Conservation (phyloP, 2,113 vertebrate genomes). For the Polypterus bichir region DNA sequence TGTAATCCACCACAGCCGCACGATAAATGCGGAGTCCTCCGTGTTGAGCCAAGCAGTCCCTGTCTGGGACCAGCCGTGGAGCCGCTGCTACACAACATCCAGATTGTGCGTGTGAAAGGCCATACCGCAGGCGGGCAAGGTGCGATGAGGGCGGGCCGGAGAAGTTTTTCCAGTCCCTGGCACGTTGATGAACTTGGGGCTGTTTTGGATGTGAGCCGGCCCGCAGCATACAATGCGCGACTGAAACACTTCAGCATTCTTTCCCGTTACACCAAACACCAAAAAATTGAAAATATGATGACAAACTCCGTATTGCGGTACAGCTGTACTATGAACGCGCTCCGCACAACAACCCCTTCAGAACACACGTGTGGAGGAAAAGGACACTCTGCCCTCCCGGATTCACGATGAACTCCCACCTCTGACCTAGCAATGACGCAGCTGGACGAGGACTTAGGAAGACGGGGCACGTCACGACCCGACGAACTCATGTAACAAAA, state of each 20-base stretch:
- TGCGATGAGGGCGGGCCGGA: conserved; percentile 27
- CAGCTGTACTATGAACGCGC: neutral
- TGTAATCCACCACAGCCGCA: conserved; percentile 75
- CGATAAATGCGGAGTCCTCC: conserved; percentile 38
- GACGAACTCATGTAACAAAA: too few relatives aligned
- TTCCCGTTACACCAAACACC: neutral
- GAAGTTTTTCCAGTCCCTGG: conserved; percentile 28
- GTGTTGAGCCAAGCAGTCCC: conserved; percentile 39
- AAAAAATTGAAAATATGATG: neutral
- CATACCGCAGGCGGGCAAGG: conserved; percentile 30
- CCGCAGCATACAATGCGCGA: conserved; percentile 36
- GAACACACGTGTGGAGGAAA: conserved; percentile 43
- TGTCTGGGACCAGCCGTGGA: conserved; percentile 35
- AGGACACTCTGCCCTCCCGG: conserved; percentile 55
- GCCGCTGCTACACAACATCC: conserved; percentile 43
- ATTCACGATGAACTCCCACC: conserved; percentile 24
- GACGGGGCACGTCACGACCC: neutral
- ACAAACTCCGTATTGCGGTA: neutral
- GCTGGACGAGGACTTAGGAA: neutral
- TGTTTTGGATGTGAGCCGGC: conserved; percentile 31
- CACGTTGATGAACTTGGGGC: conserved; percentile 20
- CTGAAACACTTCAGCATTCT: conserved; percentile 47
- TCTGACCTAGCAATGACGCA: conserved; percentile 35
- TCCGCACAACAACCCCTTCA: neutral
- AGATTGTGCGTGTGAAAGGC: conserved; percentile 56